Evolutionary conservation across 2,888 invertebrate species (phyloP).

Genomic region (Odontocolon sp.): DNA sequence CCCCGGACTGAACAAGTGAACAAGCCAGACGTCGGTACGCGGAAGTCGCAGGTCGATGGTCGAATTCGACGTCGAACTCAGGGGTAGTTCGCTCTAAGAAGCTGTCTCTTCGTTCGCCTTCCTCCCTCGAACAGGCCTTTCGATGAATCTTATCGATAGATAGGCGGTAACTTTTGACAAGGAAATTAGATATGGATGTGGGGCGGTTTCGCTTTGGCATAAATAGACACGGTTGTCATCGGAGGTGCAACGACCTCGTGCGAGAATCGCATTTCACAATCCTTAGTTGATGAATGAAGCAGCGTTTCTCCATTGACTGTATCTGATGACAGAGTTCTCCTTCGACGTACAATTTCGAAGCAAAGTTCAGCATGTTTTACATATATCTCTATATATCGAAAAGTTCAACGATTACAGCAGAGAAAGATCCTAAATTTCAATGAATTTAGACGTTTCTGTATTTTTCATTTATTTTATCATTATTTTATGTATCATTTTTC

Average conservation of each 20-base stretch:
- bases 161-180: conserved; percentile 7
- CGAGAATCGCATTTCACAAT: conserved; percentile 15
- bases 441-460: no score
- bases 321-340: conserved; percentile 17
- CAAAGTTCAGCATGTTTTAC: conserved; percentile 40
- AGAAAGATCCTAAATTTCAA: no score
- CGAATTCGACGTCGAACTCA: conserved; percentile 45
- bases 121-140: conserved; percentile 2
- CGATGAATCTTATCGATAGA: conserved; percentile 51
- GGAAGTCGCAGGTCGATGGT: conserved; percentile 53
- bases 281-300: conserved; percentile 52
- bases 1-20: background rate
- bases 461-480: no score
- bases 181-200: conserved; percentile 27
- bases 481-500: no score
- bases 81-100: conserved; percentile 8
- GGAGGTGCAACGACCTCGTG: conserved; percentile 51
- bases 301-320: conserved; percentile 50
- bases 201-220: background rate
- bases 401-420: no score
- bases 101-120: background rate
- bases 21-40: conserved; percentile 14
- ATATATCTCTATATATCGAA: conserved; percentile 40
- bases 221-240: conserved; percentile 9
- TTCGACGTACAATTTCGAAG: no score